Conservation (phyloP, 2,888 invertebrate species). For the Cataglyphis albicans region DNA sequence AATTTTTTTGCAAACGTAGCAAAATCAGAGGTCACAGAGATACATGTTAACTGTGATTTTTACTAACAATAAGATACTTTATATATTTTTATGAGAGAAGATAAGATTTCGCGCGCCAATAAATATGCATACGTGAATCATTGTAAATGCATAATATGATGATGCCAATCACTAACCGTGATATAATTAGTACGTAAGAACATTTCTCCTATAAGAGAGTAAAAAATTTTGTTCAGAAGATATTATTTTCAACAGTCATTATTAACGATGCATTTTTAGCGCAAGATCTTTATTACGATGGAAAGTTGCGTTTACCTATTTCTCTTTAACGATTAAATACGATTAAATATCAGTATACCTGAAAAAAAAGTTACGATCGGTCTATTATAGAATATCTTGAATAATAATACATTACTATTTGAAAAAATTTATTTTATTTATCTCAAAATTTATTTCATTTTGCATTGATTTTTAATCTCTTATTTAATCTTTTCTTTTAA, state of each 20-base stretch:
- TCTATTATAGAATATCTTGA: not conserved
- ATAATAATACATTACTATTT: not conserved
- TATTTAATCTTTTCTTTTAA: too few species aligned
- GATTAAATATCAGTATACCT: not conserved
- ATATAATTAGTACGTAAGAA: not conserved
- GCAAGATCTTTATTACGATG: not conserved
- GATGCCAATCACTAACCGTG: slow-evolving; percentile 4
- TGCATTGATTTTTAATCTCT: too few species aligned
- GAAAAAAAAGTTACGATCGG: not conserved
- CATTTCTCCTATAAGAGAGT: not conserved
- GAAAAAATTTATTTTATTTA: too few species aligned
- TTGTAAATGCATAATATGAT: not conserved
- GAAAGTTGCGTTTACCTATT: not conserved
- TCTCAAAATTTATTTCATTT: too few species aligned
- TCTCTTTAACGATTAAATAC: not conserved
- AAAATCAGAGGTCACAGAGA: not conserved
- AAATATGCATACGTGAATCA: not conserved
- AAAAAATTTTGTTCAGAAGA: not conserved
- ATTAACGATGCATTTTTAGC: not conserved
- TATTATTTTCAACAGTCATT: not conserved
- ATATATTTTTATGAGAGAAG: not conserved
- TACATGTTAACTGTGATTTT: slow-evolving; percentile 24
- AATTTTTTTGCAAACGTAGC: not conserved
- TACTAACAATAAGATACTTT: not conserved
- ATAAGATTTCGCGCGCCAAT: not conserved